These are phyloP conservation scores for Rotaria macrura DNA, from an alignment of 2,888 invertebrate genomes.

Conservation along the genomic window DNA sequence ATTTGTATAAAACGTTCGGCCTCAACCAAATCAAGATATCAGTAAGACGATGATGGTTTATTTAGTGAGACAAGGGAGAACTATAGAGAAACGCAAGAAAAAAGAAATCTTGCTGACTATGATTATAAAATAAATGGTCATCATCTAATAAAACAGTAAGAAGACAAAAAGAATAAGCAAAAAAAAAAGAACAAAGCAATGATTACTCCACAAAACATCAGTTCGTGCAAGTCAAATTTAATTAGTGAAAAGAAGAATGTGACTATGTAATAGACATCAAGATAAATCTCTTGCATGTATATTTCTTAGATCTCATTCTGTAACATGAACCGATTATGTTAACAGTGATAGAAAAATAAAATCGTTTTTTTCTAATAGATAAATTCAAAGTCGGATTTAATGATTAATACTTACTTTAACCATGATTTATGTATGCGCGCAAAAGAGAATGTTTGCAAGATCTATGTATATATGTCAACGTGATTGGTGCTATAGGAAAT, in stretches of 20 bases:
- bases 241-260: neutral
- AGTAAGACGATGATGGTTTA: neutral
- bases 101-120: neutral
- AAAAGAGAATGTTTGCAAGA: neutral
- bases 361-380: neutral
- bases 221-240: constrained; percentile 5
- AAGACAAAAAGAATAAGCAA: neutral
- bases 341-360: neutral
- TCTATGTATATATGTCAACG: neutral
- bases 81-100: neutral
- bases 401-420: neutral
- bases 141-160: neutral
- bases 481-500: neutral
- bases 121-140: neutral
- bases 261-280: neutral
- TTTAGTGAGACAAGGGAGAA: neutral
- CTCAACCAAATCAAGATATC: neutral
- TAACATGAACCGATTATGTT: neutral
- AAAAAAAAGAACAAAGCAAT: neutral
- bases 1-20: neutral
- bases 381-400: neutral
- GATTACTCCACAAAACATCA: neutral
- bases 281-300: neutral
- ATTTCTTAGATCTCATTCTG: neutral
- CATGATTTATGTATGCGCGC: neutral